phyloP scores from a whole-genome alignment of 2,888 invertebrate genomes.

The Tetramorium bicarinatum region DNA sequence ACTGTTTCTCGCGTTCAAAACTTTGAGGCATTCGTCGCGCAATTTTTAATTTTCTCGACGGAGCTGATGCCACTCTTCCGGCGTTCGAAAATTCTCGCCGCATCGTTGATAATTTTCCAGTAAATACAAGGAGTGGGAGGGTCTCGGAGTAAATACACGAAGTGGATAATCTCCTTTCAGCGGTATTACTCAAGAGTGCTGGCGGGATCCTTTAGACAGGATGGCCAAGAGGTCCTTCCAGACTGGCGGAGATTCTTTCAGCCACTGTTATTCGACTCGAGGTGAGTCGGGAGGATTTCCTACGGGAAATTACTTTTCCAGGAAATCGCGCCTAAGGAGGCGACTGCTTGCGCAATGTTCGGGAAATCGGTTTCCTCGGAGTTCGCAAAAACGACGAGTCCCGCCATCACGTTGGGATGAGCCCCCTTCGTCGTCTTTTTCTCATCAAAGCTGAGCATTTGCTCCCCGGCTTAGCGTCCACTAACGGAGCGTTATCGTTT shows the following conservation, averaged over 20 bases:
- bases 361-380: constrained; percentile 56
- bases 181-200: constrained; percentile 50
- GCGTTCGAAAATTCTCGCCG: constrained; percentile 13
- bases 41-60: constrained; percentile 23
- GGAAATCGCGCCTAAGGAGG: constrained; percentile 72
- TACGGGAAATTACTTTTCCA: constrained; percentile 83
- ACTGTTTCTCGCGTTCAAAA: constrained; percentile 10
- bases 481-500: constrained; percentile 44
- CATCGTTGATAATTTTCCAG: constrained; percentile 51
- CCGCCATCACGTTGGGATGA: constrained; percentile 41
- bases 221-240: constrained; percentile 59
- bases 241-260: constrained; percentile 76
- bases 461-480: constrained; percentile 32
- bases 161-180: constrained; percentile 55
- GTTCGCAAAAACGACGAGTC: constrained; percentile 41
- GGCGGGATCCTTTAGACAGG: constrained; percentile 49
- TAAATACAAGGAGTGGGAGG: constrained; percentile 3
- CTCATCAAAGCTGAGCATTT: constrained; percentile 53
- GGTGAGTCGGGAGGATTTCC: constrained; percentile 83
- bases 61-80: neutral
- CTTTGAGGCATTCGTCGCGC: neutral
- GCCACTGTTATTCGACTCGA: constrained; percentile 79
- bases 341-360: constrained; percentile 53
- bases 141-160: constrained; percentile 48
- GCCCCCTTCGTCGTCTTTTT: constrained; percentile 38